A percentile compares a stretch with the other conserved stretches of the same genome.
Conservation (phyloP, 2,113 vertebrate species). For the Shinisaurus crocodilurus region DNA sequence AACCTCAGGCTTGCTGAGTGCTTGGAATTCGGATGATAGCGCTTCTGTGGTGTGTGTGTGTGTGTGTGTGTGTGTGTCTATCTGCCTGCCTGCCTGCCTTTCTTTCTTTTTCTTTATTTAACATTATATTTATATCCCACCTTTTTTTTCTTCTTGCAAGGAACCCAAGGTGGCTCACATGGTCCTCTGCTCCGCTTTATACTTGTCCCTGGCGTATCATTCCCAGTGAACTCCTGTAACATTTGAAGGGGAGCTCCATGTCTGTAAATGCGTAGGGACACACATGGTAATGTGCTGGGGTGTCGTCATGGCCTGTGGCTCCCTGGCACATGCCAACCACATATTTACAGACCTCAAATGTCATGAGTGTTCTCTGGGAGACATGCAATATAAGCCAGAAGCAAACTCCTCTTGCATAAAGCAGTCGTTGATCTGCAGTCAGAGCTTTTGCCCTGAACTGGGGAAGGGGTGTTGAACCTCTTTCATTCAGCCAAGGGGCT, state of each 20-base stretch:
- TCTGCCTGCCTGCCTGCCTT: too few relatives aligned
- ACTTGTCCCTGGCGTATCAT: neutral
- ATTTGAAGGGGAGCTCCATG: neutral
- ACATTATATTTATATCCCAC: too few relatives aligned
- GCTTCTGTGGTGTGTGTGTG: neutral
- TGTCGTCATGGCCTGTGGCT: neutral
- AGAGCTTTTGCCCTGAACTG: neutral
- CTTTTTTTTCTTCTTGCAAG: too few relatives aligned
- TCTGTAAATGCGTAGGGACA: neutral
- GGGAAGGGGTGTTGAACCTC: neutral
- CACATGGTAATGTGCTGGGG: neutral
- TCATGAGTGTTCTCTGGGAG: neutral
- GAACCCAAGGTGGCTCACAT: too few relatives aligned
- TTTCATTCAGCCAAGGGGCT: too few relatives aligned
- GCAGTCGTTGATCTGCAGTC: neutral
- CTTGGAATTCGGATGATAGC: neutral
- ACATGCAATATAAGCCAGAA: neutral
- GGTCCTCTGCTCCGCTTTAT: too few relatives aligned
- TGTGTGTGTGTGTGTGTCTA: neutral
- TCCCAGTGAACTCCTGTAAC: neutral
- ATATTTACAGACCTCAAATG: neutral
- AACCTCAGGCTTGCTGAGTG: neutral
- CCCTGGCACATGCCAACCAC: neutral
- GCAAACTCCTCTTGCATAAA: neutral
- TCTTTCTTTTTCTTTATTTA: too few relatives aligned